phyloP scores from a whole-genome alignment of 2,888 invertebrate genomes.

The Hirtodrosophila cameraria region DNA sequence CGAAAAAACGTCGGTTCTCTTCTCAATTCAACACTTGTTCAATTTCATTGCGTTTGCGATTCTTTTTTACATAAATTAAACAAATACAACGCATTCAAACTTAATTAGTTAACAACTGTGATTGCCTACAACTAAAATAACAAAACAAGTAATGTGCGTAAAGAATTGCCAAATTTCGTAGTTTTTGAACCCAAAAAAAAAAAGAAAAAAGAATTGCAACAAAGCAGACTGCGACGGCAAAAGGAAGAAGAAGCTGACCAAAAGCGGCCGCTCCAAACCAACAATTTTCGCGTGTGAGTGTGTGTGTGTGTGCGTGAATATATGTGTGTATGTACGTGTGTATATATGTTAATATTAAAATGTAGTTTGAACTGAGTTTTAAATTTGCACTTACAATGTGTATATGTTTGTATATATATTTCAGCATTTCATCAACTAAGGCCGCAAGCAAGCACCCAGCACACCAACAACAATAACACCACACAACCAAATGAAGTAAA shows the following conservation, averaged over 20 bases:
- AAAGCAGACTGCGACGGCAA: conserved; percentile 51
- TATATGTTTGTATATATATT: conserved; percentile 47
- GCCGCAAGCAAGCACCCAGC: conserved; percentile 7
- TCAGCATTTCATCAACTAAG: conserved; percentile 44
- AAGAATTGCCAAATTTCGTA: conserved; percentile 69
- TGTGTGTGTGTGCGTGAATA: conserved; percentile 14
- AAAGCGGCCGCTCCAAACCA: conserved; percentile 63
- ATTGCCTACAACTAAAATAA: conserved; percentile 69
- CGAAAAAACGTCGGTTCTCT: conserved; percentile 72
- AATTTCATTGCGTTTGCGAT: conserved; percentile 82
- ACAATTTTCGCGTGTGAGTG: conserved; percentile 54
- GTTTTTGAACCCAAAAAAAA: too few species aligned
- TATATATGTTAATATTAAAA: conserved; percentile 43
- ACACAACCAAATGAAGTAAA: conserved; percentile 1
- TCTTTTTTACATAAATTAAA: conserved; percentile 79
- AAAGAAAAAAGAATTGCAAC: conserved; percentile 68
- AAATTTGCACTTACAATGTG: conserved; percentile 12
- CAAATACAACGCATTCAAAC: conserved; percentile 72
- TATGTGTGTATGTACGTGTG: conserved; percentile 22
- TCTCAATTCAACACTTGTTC: conserved; percentile 82
- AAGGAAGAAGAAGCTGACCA: conserved; percentile 56
- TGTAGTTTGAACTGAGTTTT: conserved; percentile 29
- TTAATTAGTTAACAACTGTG: conserved; percentile 79
- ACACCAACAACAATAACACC: conserved; percentile 19
- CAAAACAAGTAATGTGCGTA: conserved; percentile 58